Percentiles rank a stretch among this genome's conserved stretches.
Conservation (phyloP, 1,140 invertebrate genomes). For the Zaprionus ghesquierei region DNA sequence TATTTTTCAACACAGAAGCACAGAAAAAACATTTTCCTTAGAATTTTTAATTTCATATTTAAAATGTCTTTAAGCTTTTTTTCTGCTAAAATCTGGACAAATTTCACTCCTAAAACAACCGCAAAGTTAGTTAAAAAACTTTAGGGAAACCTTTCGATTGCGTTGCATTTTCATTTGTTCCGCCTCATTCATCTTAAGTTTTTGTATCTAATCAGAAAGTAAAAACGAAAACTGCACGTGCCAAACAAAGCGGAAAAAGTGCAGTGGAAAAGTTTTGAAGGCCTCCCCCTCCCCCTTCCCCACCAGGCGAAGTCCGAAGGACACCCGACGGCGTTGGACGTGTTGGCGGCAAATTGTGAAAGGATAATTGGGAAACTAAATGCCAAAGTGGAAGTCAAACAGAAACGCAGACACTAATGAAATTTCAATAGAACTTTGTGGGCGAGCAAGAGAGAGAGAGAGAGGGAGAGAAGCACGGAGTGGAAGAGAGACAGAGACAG, state of each 20-base stretch:
- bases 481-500: not conserved
- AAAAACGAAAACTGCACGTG: conserved; percentile 36
- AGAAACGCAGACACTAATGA: conserved; percentile 77
- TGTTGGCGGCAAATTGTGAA: conserved; percentile 40
- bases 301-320: conserved; percentile 11
- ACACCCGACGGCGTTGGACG: not conserved
- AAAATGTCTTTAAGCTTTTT: no score
- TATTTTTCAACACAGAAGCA: no score
- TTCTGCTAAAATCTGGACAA: not conserved
- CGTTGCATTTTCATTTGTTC: not conserved
- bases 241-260: conserved; percentile 60
- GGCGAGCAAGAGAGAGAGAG: conserved; percentile 13
- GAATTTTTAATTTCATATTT: no score
- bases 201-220: conserved; percentile 48
- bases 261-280: conserved; percentile 52
- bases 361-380: conserved; percentile 73
- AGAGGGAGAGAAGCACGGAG: not conserved
- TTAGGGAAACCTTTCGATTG: not conserved
- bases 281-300: no score
- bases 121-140: not conserved
- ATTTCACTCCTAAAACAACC: not conserved
- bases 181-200: not conserved
- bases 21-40: no score
- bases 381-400: conserved; percentile 77
- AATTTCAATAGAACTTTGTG: conserved; percentile 74